phyloP scores from a whole-genome alignment of 2,888 invertebrate genomes.

The Marronus borbonicus region DNA sequence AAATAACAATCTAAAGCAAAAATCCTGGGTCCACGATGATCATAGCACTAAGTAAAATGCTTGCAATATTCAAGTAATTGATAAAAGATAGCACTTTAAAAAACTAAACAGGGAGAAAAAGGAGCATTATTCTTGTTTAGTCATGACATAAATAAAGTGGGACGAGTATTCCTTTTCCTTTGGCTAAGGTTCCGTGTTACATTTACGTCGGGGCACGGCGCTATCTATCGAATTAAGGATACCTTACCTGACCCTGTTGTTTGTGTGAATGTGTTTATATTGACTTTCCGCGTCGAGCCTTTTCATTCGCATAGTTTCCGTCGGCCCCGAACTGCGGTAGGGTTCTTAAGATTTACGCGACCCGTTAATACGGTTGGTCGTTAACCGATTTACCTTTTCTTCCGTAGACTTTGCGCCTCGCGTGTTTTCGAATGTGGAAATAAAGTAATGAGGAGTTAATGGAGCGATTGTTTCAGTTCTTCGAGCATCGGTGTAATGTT shows the following conservation, averaged over 20 bases:
- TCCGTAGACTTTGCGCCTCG: not conserved
- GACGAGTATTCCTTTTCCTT: not conserved
- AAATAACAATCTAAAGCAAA: no score
- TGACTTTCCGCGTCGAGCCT: slow-evolving; percentile 25
- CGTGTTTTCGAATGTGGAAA: not conserved
- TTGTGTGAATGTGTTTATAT: slow-evolving; percentile 20
- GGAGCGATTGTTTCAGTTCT: not conserved
- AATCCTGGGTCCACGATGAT: no score
- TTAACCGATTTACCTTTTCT: slow-evolving; percentile 9
- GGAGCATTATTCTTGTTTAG: slow-evolving; percentile 2
- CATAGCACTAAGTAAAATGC: no score
- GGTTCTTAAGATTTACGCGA: not conserved
- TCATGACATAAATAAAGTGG: slow-evolving; percentile 8
- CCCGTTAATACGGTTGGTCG: slow-evolving; percentile 5
- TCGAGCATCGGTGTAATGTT: not conserved
- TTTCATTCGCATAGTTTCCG: slow-evolving; percentile 32
- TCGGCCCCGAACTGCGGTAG: not conserved
- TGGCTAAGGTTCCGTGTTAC: not conserved
- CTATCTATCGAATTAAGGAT: slow-evolving; percentile 22
- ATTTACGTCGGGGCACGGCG: not conserved
- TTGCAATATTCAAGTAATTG: slow-evolving; percentile 4
- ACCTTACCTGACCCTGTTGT: slow-evolving; percentile 19
- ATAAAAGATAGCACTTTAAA: not conserved
- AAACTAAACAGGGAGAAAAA: not conserved
- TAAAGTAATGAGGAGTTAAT: not conserved